Conservation (phyloP, 2,888 invertebrate genomes). For the Gymnoscelis rufifasciata region DNA sequence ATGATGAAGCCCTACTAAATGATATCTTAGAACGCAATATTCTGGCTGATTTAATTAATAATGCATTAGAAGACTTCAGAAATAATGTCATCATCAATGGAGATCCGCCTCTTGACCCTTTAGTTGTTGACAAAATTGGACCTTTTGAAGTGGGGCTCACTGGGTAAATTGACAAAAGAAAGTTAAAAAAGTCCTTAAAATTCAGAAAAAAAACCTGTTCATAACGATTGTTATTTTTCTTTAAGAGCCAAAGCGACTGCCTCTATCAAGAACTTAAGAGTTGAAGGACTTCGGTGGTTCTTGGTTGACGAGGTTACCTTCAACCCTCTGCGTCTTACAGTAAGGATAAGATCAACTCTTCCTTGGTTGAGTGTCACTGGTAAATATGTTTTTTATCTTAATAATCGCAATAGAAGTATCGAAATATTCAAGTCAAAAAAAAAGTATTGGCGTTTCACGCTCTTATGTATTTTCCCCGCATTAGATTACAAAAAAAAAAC, state of each 20-base stretch:
- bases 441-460: no score
- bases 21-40: constrained; percentile 27
- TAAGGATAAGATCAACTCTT: constrained; percentile 40
- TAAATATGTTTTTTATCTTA: constrained; percentile 19
- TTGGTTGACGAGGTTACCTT: constrained; percentile 43
- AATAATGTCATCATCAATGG: constrained; percentile 46
- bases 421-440: no score
- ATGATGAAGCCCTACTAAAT: constrained; percentile 14
- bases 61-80: constrained; percentile 40
- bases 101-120: constrained; percentile 46
- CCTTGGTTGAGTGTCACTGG: constrained; percentile 45
- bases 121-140: constrained; percentile 36
- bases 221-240: background rate
- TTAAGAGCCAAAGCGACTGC: constrained; percentile 33
- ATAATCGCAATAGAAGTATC: no score
- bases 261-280: constrained; percentile 32
- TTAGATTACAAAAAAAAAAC: no score
- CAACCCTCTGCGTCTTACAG: constrained; percentile 39
- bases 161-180: constrained; percentile 32
- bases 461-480: no score
- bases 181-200: no score
- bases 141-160: constrained; percentile 32
- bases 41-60: constrained; percentile 32
- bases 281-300: constrained; percentile 49
- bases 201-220: no score